Conservation (phyloP, 2,797 vertebrate species). For the Sorex maritimensis region DNA sequence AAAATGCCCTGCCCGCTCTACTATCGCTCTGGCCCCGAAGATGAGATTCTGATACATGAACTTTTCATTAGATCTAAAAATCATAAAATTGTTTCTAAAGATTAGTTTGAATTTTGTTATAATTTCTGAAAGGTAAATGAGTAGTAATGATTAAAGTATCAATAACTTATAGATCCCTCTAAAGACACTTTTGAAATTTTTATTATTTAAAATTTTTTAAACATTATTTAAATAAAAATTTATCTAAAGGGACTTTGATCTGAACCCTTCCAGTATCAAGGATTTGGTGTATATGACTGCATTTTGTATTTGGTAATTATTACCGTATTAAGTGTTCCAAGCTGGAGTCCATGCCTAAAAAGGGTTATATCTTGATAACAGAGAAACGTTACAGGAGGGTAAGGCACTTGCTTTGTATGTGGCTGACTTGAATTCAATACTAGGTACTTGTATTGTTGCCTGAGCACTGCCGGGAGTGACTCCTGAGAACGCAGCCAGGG, state of each 20-base stretch:
- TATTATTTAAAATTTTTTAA: conserved; percentile 55
- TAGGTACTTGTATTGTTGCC: too few relatives aligned
- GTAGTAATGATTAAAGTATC: too few relatives aligned
- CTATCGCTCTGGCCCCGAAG: background rate
- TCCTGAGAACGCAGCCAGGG: too few relatives aligned
- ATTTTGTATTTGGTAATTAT: conserved; percentile 48
- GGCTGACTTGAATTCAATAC: too few relatives aligned
- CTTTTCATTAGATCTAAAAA: conserved; percentile 38
- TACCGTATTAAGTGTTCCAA: conserved; percentile 53
- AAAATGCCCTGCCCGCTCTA: too few relatives aligned
- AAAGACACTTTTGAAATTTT: background rate
- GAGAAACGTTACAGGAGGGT: too few relatives aligned
- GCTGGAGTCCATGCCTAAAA: conserved; percentile 58
- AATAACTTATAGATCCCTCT: conserved; percentile 23
- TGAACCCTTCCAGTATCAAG: conserved; percentile 41
- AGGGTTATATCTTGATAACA: too few relatives aligned
- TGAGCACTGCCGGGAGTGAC: too few relatives aligned
- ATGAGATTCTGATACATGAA: conserved; percentile 41
- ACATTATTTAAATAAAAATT: too few relatives aligned
- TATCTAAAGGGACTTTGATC: background rate
- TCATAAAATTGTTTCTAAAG: conserved; percentile 58
- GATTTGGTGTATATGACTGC: conserved; percentile 62
- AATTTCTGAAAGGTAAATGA: conserved; percentile 55
- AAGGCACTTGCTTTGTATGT: too few relatives aligned
- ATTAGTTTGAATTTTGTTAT: conserved; percentile 36